Evolutionary conservation across 2,888 invertebrate species (phyloP).

Genomic region (Nysson spinosus): DNA sequence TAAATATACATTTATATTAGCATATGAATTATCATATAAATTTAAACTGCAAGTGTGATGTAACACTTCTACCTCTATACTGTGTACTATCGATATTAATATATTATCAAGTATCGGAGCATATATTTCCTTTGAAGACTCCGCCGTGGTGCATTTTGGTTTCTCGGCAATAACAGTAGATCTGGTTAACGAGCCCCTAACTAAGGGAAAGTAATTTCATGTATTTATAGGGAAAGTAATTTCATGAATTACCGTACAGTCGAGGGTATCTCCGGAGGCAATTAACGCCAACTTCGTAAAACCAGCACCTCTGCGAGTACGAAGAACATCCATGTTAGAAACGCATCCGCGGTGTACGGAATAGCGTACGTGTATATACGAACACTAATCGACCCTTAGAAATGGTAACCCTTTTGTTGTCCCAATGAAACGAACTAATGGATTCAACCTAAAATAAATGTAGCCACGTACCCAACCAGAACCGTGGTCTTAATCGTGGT

Average conservation of each 20-base stretch:
- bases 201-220: conserved; percentile 77
- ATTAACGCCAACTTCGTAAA: conserved; percentile 74
- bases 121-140: conserved; percentile 18
- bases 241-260: conserved; percentile 71
- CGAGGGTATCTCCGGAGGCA: conserved; percentile 69
- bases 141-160: conserved; percentile 37
- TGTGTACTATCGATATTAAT: background rate
- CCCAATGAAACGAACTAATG: conserved; percentile 60
- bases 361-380: conserved; percentile 21
- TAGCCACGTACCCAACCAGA: conserved; percentile 46
- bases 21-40: too few relatives aligned
- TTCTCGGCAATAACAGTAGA: conserved; percentile 75
- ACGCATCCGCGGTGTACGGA: conserved; percentile 31
- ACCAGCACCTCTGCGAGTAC: conserved; percentile 58
- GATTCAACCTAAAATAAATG: conserved; percentile 61
- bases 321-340: conserved; percentile 51
- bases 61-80: too few relatives aligned
- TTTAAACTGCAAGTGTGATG: too few relatives aligned
- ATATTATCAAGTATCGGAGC: conserved; percentile 15
- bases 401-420: conserved; percentile 53
- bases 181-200: conserved; percentile 76
- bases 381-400: conserved; percentile 38
- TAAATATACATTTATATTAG: too few relatives aligned
- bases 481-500: conserved; percentile 29
- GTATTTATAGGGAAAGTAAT: too few relatives aligned